Evolutionary conservation across 2,888 invertebrate species (phyloP), one percentile per base, ranked within the genome.

Genomic region (Caenorhabditis virilis): DNA sequence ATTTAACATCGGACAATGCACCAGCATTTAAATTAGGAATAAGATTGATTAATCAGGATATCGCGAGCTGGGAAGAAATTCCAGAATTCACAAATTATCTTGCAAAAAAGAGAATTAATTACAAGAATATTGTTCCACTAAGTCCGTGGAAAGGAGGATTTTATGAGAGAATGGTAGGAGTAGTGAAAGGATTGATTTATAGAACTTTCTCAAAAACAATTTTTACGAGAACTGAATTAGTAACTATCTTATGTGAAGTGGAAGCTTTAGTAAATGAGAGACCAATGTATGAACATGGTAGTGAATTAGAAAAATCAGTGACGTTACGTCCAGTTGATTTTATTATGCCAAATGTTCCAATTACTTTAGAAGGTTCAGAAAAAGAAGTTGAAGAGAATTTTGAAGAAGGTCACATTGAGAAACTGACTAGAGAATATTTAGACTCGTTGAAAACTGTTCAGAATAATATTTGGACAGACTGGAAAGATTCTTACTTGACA

Each of bases 141-240:
- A 25, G 23, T 18, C 42, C 42, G 9, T 42, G 53, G 36, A 20
- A 20, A 53, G 42, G 45, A 15, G 25, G 42, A 15, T 42, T 42
- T 23, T 42, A 42, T 26, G 42, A 42, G 15, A 23, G 42, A 26
- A 7, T 42, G 15, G n/a, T 42, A 4, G n/a, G n/a, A 42, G 15
- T n/a, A 25, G 26, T 42, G 5, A 42, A 42, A 42, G 2, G 6
- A 2, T 2, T n/a, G 4, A 11, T 42, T 2, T 23, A 23, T 13
- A 42, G 25, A 26, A 13, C 15, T 2, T 25, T 18, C 15, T 2
- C 15, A 18, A n/a, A 20, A 4, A 4, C 22, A 5, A 25, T 3
- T 42, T 23, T 23, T 3, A 23, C 11, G 3, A n/a, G 13, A 6
- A 4, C 11, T 7, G 42, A 42, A 26, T 25, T 42, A 2, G 2